Evolutionary conservation across 2,888 invertebrate genomes (phyloP).

Genomic region (Bruchidius siliquastri): DNA sequence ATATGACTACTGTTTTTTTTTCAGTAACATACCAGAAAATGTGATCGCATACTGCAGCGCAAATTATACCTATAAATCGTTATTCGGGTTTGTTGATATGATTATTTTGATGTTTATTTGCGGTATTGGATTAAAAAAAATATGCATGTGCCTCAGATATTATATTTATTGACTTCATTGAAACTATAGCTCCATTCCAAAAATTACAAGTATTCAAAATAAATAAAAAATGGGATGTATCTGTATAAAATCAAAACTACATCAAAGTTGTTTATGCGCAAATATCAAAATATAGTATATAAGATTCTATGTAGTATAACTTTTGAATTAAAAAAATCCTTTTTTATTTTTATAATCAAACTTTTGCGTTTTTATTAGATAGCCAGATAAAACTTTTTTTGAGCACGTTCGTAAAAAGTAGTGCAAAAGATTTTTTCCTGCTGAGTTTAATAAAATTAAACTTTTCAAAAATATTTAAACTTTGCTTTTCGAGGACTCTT

Average conservation of each 20-base stretch:
- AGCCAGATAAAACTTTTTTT: no score
- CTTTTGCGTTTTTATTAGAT: no score
- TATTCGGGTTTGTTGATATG: background rate
- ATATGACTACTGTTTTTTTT: background rate
- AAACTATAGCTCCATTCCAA: background rate
- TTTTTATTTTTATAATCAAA: no score
- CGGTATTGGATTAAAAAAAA: background rate
- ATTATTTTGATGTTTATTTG: background rate
- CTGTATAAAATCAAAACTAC: background rate
- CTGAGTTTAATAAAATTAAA: no score
- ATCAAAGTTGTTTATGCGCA: background rate
- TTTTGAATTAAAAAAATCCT: no score
- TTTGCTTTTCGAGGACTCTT: no score
- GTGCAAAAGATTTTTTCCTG: no score
- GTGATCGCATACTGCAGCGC: background rate
- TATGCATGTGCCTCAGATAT: slow-evolving; percentile 11
- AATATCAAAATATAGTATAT: background rate
- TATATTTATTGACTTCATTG: background rate
- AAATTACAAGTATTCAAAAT: background rate
- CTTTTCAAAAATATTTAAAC: no score
- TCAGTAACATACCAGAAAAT: background rate
- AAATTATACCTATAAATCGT: background rate
- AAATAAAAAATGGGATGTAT: background rate
- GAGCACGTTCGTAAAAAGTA: no score
- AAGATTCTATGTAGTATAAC: background rate